phyloP scores from a whole-genome alignment of 2,888 invertebrate genomes.

The Leucoma salicis region DNA sequence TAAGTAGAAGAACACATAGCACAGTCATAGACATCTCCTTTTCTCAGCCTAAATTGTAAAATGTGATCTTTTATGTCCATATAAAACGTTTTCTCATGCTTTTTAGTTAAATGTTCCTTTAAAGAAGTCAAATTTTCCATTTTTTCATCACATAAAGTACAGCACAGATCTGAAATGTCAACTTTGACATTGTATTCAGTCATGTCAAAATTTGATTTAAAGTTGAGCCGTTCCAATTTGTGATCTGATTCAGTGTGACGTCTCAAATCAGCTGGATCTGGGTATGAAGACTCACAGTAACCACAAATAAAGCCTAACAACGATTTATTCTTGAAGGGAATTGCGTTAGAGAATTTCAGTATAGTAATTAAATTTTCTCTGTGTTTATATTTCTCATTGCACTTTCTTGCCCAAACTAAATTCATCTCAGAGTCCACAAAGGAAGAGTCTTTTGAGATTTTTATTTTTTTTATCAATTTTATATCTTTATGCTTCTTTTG shows the following conservation, averaged over 20 bases:
- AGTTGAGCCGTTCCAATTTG: conserved; percentile 45
- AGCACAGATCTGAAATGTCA: conserved; percentile 49
- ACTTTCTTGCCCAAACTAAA: conserved; percentile 38
- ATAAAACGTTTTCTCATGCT: conserved; percentile 47
- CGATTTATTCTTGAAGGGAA: conserved; percentile 61
- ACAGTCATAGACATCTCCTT: conserved; percentile 61
- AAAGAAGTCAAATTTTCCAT: conserved; percentile 42
- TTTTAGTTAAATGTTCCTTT: conserved; percentile 54
- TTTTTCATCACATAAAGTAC: conserved; percentile 47
- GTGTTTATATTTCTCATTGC: conserved; percentile 52
- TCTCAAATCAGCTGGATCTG: conserved; percentile 56
- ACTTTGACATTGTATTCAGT: conserved; percentile 55
- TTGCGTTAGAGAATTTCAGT: conserved; percentile 57
- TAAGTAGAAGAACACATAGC: conserved; percentile 60
- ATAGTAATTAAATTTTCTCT: conserved; percentile 56
- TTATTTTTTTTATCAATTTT: conserved; percentile 30
- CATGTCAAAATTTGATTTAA: conserved; percentile 52
- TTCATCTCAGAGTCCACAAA: conserved; percentile 32
- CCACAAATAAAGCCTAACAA: conserved; percentile 59
- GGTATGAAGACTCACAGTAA: conserved; percentile 54
- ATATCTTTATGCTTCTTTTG: conserved; percentile 16
- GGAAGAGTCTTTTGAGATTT: conserved; percentile 27
- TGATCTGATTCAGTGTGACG: conserved; percentile 45
- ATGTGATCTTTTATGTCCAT: conserved; percentile 65
- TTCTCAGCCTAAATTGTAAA: conserved; percentile 62